Conservation (phyloP, 2,888 invertebrate genomes). For the Pardosa pseudoannulata region DNA sequence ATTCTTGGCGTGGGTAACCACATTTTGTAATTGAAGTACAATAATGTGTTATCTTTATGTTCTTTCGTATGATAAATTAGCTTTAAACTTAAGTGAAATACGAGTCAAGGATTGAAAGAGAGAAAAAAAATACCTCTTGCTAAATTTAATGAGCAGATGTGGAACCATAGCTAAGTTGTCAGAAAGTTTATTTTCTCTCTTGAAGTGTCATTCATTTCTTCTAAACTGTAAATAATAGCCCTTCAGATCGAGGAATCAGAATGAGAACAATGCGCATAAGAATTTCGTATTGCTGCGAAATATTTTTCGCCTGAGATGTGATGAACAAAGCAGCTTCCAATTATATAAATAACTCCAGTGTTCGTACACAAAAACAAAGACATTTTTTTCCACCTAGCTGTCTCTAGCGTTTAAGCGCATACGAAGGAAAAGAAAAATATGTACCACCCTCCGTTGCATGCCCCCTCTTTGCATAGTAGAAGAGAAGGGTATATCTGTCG, state of each 20-base stretch:
- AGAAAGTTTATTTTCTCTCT: too few species aligned
- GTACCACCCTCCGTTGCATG: neutral
- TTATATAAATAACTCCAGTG: constrained; percentile 19
- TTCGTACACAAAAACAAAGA: constrained; percentile 7
- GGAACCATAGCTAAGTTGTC: too few species aligned
- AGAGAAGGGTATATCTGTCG: constrained; percentile 8
- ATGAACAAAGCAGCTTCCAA: constrained; percentile 17
- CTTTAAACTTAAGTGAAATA: too few species aligned
- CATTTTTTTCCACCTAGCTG: constrained; percentile 17
- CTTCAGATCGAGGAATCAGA: neutral
- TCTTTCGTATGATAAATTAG: too few species aligned
- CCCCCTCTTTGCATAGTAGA: neutral
- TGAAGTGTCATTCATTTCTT: too few species aligned
- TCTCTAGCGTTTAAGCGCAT: neutral
- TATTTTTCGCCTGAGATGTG: constrained; percentile 2
- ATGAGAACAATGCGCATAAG: neutral
- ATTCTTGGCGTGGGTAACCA: too few species aligned
- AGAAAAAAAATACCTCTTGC: too few species aligned
- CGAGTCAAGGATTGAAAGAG: too few species aligned
- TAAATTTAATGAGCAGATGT: too few species aligned
- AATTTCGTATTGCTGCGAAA: neutral
- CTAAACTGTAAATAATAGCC: too few species aligned
- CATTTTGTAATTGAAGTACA: too few species aligned
- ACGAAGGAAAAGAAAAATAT: neutral
- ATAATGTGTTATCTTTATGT: too few species aligned